Conservation (phyloP, 1,140 invertebrate species). For the Psix sp. region DNA sequence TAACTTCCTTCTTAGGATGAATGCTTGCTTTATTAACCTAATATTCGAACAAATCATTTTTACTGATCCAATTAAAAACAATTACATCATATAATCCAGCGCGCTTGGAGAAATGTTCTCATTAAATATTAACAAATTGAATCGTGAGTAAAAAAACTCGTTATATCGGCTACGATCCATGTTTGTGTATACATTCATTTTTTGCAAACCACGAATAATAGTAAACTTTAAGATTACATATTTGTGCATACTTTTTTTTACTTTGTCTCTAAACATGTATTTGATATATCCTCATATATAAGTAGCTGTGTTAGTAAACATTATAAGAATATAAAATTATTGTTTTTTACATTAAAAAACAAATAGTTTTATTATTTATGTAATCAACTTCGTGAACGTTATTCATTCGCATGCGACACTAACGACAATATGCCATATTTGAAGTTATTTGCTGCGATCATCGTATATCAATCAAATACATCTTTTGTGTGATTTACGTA, state of each 20-base stretch:
- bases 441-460: slow-evolving; percentile 19
- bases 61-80: slow-evolving; percentile 58
- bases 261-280: too few species aligned
- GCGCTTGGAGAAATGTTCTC: slow-evolving; percentile 40
- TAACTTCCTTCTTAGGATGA: slow-evolving; percentile 60
- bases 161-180: slow-evolving; percentile 45
- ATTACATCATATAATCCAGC: slow-evolving; percentile 43
- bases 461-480: slow-evolving; percentile 26
- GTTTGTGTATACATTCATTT: too few species aligned
- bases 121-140: slow-evolving; percentile 55
- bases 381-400: slow-evolving; percentile 10
- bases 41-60: slow-evolving; percentile 61
- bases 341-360: background rate
- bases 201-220: too few species aligned
- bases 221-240: too few species aligned
- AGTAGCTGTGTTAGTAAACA: too few species aligned
- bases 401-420: slow-evolving; percentile 23
- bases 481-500: slow-evolving; percentile 32
- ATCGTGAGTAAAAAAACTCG: slow-evolving; percentile 46
- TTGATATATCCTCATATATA: too few species aligned
- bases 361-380: background rate
- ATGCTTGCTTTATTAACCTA: slow-evolving; percentile 57
- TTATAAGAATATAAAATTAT: too few species aligned
- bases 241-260: too few species aligned
- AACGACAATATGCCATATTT: slow-evolving; percentile 31